phyloP scores from a whole-genome alignment of 2,888 invertebrate genomes.

The Andrena marginata region DNA sequence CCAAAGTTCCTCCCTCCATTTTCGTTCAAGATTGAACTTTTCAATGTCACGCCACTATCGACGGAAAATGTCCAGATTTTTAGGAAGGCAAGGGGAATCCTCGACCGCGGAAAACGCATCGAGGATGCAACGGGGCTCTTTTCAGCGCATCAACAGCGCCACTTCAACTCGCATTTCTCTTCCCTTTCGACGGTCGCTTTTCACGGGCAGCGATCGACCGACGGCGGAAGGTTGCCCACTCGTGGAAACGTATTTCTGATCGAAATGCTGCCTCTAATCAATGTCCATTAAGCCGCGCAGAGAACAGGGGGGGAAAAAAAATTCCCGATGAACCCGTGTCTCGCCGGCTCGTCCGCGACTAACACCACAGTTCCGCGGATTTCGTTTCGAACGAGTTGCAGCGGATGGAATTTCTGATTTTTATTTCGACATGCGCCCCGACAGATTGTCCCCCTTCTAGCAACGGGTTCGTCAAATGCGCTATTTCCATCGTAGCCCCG shows the following conservation, averaged over 20 bases:
- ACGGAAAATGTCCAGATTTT: too few species aligned
- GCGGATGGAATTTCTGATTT: constrained; percentile 45
- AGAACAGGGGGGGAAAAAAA: constrained; percentile 49
- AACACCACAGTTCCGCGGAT: constrained; percentile 32
- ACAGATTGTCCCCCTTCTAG: constrained; percentile 27
- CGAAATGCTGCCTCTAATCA: constrained; percentile 72
- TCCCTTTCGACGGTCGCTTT: constrained; percentile 42
- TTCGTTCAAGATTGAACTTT: too few species aligned
- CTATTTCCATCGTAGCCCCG: constrained; percentile 18
- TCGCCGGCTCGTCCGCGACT: constrained; percentile 30
- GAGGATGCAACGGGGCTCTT: constrained; percentile 19
- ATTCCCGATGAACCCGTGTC: constrained; percentile 25
- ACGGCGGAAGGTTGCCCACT: constrained; percentile 40
- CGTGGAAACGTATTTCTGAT: constrained; percentile 55
- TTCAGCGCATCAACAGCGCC: constrained; percentile 51
- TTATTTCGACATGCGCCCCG: constrained; percentile 38
- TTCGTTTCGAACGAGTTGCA: constrained; percentile 18
- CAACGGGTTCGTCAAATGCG: background rate
- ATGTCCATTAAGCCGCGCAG: constrained; percentile 74
- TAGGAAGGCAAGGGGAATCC: background rate
- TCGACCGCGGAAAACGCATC: constrained; percentile 17
- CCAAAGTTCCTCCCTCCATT: too few species aligned
- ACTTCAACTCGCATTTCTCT: constrained; percentile 39
- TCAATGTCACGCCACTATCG: too few species aligned
- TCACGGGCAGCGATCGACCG: constrained; percentile 43